Evolutionary conservation across 1,140 invertebrate genomes (phyloP).

Genomic region (Sitodiplosis mosellana): DNA sequence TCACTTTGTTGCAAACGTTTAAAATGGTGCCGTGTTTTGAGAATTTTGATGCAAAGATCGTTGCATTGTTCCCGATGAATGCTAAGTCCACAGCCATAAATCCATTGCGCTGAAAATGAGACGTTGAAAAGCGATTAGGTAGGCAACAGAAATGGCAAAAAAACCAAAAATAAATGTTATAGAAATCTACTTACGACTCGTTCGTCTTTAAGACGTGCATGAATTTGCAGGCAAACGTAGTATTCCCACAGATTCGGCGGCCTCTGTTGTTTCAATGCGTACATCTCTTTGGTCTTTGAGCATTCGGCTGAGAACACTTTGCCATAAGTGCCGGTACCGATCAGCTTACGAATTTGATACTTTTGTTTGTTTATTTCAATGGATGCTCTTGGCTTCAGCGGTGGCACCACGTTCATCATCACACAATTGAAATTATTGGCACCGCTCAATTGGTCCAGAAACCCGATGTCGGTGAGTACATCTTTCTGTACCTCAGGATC

Average conservation of each 20-base stretch:
- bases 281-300: constrained; percentile 22
- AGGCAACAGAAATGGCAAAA: too few species aligned
- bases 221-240: constrained; percentile 60
- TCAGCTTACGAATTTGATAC: constrained; percentile 46
- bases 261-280: constrained; percentile 58
- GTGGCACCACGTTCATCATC: constrained; percentile 14
- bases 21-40: constrained; percentile 61
- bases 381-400: constrained; percentile 20
- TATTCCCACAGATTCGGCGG: constrained; percentile 64
- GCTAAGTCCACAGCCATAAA: constrained; percentile 45
- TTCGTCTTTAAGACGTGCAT: constrained; percentile 44
- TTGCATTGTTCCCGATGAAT: constrained; percentile 53
- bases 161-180: constrained; percentile 15
- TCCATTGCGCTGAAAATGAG: constrained; percentile 35
- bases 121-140: not conserved
- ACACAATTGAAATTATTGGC: constrained; percentile 11
- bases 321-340: constrained; percentile 57
- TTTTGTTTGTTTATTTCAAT: constrained; percentile 31
- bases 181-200: constrained; percentile 34
- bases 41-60: constrained; percentile 58
- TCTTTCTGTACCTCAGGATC: constrained; percentile 30
- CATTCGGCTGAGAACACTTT: constrained; percentile 36
- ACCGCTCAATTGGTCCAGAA: constrained; percentile 11
- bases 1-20: constrained; percentile 50
- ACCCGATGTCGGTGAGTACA: constrained; percentile 33